Evolutionary conservation across 2,888 invertebrate species (phyloP), one percentile per base, ranked within the genome.

Genomic region (Fragum fragum): DNA sequence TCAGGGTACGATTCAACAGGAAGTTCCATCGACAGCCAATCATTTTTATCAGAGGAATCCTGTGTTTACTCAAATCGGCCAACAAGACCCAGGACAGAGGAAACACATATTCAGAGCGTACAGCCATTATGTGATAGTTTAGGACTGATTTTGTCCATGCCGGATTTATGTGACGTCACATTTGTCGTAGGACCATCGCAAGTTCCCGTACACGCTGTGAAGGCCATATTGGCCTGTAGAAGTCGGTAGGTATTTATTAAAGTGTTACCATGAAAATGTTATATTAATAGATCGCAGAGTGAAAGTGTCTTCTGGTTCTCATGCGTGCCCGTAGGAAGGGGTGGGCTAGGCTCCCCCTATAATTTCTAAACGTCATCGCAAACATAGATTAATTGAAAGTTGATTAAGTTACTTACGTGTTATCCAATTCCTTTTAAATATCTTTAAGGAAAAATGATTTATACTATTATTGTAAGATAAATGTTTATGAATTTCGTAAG

Each of bases 141-240:
- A 61, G n/a, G 11, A n/a, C 32, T 61, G 29, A 61, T 61, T n/a
- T 18, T 61, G 11, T 61, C 61, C 29, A 61, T 61, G 61, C 61
- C 61, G 29, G 61, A 61, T 9, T 29, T 61, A 7, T 61, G 61
- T 61, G 61, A 61, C 61, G 61, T 61, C 61, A 61, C 61, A 3
- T 61, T 61, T 32, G 11, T 61, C 6, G 61, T 61, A 6, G 61
- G 61, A 23, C 61, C 61, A 32, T 29, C 28, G 18, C 61, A 29
- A 18, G 32, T 32, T 6, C 29, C 61, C 32, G 32, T 61, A 32
- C 32, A 61, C 18, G 61, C 32, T 1, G 61, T 61, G 1, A 28
- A 26, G 29, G 61, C 61, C 26, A 61, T 61, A 14, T 14, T 61
- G 32, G 61, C 23, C 11, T 23, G 23, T 18, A 28, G 61, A 29